phyloP scores from a whole-genome alignment of 2,113 vertebrate genomes.

The Melierax canorus region DNA sequence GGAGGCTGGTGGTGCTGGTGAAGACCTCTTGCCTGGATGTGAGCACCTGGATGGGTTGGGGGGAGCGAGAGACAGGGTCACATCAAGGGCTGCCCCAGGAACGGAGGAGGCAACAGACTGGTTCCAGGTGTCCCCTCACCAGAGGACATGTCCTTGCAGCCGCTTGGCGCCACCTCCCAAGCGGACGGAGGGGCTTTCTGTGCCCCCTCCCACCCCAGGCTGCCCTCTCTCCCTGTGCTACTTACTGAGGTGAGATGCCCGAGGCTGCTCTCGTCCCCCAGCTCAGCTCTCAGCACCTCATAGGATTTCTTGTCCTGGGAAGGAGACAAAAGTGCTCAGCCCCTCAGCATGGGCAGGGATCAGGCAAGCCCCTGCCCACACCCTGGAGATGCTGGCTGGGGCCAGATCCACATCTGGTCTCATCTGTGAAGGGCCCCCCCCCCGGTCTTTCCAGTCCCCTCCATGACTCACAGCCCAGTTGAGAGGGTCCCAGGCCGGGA shows the following conservation, averaged over 20 bases:
- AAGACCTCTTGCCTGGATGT: constrained; percentile 49
- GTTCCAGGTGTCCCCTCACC: not conserved
- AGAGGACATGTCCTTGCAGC: not conserved
- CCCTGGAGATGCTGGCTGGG: not conserved
- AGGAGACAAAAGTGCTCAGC: not conserved
- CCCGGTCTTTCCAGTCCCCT: not conserved
- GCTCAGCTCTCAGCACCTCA: constrained; percentile 70
- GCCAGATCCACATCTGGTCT: not conserved
- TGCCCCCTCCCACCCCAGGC: not conserved
- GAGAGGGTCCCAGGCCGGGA: constrained; percentile 84
- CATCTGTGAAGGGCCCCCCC: not conserved
- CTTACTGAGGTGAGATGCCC: constrained; percentile 70
- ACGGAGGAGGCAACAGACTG: not conserved
- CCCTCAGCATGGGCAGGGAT: fast-evolving
- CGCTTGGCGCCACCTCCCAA: not conserved
- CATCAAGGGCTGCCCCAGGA: not conserved
- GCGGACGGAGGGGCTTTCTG: not conserved
- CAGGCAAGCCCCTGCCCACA: not conserved
- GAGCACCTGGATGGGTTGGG: constrained; percentile 46
- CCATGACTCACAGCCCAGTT: constrained; percentile 77
- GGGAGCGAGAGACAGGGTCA: not conserved
- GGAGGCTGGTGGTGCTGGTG: constrained; percentile 37
- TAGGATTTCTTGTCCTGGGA: constrained; percentile 80
- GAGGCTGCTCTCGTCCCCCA: constrained; percentile 65
- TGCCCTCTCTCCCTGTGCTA: not conserved